Evolutionary conservation across 2,113 vertebrate species (phyloP).

Genomic region (Argyrosomus japonicus): DNA sequence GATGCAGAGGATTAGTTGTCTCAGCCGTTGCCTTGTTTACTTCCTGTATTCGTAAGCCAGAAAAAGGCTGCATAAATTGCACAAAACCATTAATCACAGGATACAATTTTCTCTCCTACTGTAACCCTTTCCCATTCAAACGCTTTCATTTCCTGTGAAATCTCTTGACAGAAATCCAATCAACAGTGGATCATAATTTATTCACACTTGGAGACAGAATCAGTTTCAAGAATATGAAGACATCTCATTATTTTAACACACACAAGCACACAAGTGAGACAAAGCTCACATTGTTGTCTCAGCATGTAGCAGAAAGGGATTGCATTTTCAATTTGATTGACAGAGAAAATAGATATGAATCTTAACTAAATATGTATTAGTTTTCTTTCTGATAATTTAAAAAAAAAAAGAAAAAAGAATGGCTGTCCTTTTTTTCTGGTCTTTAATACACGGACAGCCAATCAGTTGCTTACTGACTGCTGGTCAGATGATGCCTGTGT

Average conservation of each 20-base stretch:
- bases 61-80: slow-evolving; percentile 62
- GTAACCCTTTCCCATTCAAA: slow-evolving; percentile 50
- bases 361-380: slow-evolving; percentile 22
- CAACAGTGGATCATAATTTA: slow-evolving; percentile 70
- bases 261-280: slow-evolving; percentile 30
- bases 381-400: background rate
- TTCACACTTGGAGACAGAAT: slow-evolving; percentile 60
- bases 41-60: slow-evolving; percentile 60
- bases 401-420: background rate
- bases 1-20: slow-evolving; percentile 63
- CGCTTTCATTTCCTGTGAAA: slow-evolving; percentile 72
- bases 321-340: slow-evolving; percentile 46
- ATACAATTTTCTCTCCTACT: slow-evolving; percentile 54
- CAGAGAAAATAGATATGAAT: slow-evolving; percentile 32
- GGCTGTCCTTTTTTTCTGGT: background rate
- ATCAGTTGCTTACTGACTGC: background rate
- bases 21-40: slow-evolving; percentile 67
- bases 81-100: slow-evolving; percentile 69
- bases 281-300: slow-evolving; percentile 32
- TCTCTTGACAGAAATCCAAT: slow-evolving; percentile 75
- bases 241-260: slow-evolving; percentile 64
- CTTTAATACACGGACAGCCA: background rate
- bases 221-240: slow-evolving; percentile 68
- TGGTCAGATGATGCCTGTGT: background rate
- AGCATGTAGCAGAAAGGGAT: slow-evolving; percentile 16